Conservation (phyloP, 1,140 invertebrate genomes). For the Yoshiicerus persimilis region DNA sequence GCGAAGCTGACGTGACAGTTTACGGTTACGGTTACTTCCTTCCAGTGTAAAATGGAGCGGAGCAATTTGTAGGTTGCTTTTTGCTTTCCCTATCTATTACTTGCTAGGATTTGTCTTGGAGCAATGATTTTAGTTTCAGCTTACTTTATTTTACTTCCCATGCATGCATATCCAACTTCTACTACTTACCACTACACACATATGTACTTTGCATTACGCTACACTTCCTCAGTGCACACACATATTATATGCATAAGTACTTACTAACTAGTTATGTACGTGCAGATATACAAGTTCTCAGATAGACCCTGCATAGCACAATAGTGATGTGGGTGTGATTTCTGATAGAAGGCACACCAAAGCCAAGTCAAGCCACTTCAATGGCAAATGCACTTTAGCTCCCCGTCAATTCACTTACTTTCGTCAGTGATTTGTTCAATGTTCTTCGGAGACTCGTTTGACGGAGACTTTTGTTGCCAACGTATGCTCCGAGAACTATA, state of each 20-base stretch:
- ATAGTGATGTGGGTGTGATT: background rate
- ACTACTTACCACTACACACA: background rate
- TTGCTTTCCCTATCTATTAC: constrained; percentile 16
- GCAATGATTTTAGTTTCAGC: background rate
- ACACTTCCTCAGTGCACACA: background rate
- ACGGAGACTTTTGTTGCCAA: background rate
- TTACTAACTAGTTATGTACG: background rate
- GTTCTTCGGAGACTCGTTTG: background rate
- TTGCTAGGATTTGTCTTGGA: background rate
- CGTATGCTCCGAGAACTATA: background rate
- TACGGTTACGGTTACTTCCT: constrained; percentile 21
- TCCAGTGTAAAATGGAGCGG: constrained; percentile 21
- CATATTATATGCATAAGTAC: background rate
- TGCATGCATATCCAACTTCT: background rate
- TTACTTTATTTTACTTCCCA: background rate
- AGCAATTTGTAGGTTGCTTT: constrained; percentile 22
- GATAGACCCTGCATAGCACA: background rate
- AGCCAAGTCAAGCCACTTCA: background rate
- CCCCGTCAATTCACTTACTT: background rate
- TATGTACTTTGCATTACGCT: background rate
- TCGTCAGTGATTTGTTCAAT: background rate
- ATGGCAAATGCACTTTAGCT: background rate
- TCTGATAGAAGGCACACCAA: background rate
- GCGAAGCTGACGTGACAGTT: constrained; percentile 17
- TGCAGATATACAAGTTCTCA: background rate